These are phyloP conservation scores for Acipenser ruthenus DNA, from an alignment of 2,797 vertebrate genomes.

Conservation along the genomic window DNA sequence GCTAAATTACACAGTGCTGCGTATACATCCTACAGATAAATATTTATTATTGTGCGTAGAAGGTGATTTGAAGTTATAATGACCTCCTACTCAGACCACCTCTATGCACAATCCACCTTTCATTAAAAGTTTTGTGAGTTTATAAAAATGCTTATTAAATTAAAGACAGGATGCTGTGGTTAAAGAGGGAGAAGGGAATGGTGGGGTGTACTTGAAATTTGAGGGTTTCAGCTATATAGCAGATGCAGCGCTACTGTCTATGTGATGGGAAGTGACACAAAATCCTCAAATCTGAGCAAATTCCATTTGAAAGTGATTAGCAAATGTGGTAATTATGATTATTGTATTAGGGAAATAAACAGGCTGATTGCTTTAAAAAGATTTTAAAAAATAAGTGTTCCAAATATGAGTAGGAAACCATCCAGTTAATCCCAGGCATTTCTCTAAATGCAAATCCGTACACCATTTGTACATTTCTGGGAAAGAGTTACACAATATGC, in stretches of 20 bases:
- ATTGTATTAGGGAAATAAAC: conserved; percentile 64
- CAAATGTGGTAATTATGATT: conserved; percentile 70
- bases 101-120: conserved; percentile 65
- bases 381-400: conserved; percentile 39
- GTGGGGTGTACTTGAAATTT: background rate
- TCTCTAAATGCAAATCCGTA: conserved; percentile 21
- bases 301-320: conserved; percentile 54
- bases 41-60: conserved; percentile 48
- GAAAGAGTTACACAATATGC: background rate
- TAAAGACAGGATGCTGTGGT: background rate
- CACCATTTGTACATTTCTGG: conserved; percentile 19
- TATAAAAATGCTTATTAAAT: conserved; percentile 6
- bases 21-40: conserved; percentile 55
- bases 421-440: conserved; percentile 26
- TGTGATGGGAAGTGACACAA: background rate
- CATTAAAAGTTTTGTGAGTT: conserved; percentile 31
- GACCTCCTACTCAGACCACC: conserved; percentile 54
- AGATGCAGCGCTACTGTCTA: conserved; percentile 44
- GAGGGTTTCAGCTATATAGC: conserved; percentile 20
- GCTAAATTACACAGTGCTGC: conserved; percentile 50
- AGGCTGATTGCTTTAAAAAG: conserved; percentile 51
- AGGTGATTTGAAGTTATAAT: conserved; percentile 19
- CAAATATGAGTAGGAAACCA: conserved; percentile 8
- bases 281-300: conserved; percentile 15
- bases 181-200: background rate